Percentiles rank a stretch among this genome's conserved stretches.
Conservation (phyloP, 2,113 vertebrate genomes). For the Microtus oregoni region DNA sequence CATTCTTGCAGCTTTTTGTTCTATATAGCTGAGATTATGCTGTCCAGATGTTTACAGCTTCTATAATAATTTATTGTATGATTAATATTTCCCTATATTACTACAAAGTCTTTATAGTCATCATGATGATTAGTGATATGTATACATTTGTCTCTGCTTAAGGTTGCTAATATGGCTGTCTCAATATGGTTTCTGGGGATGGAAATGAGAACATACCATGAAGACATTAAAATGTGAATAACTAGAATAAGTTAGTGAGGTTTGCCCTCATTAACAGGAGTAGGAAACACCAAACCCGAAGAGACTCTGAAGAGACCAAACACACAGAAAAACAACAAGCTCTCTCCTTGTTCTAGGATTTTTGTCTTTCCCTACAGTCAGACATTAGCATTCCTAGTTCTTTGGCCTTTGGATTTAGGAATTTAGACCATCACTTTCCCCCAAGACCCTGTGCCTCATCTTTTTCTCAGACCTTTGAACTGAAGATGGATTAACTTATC, state of each 20-base stretch:
- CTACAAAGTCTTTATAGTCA: neutral
- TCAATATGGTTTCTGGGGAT: neutral
- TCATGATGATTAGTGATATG: neutral
- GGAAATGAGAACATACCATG: neutral
- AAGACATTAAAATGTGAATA: neutral
- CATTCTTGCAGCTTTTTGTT: neutral
- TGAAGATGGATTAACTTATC: neutral
- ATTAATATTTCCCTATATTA: neutral
- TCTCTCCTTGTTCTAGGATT: neutral
- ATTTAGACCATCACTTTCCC: neutral
- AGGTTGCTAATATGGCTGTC: neutral
- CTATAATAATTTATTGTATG: neutral
- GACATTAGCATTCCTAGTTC: neutral
- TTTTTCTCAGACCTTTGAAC: neutral
- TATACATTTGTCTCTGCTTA: neutral
- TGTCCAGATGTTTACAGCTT: neutral
- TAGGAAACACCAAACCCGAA: neutral
- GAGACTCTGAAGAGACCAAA: neutral
- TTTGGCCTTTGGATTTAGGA: neutral
- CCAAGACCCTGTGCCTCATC: rapidly evolving
- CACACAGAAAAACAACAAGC: neutral
- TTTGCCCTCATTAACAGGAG: neutral
- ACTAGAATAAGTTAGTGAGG: neutral
- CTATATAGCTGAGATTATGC: neutral
- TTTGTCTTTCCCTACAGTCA: neutral